These are phyloP conservation scores for Eurytoma californica DNA, from an alignment of 2,888 invertebrate species.

Conservation along the genomic window DNA sequence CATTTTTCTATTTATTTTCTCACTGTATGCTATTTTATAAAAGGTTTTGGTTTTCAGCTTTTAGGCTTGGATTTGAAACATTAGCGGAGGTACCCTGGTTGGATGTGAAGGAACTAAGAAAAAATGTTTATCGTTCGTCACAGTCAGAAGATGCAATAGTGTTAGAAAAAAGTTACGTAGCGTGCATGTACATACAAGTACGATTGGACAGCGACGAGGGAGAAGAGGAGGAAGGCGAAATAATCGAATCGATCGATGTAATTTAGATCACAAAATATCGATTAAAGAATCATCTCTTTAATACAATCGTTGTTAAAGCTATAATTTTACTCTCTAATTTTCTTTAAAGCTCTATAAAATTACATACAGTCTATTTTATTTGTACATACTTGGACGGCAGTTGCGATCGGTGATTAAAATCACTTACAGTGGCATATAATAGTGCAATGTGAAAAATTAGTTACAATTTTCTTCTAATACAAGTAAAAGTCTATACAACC, in stretches of 20 bases:
- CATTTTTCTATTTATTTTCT: no score
- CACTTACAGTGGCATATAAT: no score
- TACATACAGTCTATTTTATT: no score
- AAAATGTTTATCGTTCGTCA: not conserved
- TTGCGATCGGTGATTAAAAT: no score
- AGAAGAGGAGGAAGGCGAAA: not conserved
- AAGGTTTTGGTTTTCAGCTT: constrained; percentile 10
- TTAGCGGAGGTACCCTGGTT: constrained; percentile 28
- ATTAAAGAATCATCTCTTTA: not conserved
- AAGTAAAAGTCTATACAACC: not conserved
- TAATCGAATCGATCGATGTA: not conserved
- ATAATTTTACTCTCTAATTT: no score
- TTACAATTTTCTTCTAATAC: not conserved
- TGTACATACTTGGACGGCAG: no score
- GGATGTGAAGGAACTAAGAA: not conserved
- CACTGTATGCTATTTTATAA: not conserved
- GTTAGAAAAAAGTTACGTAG: constrained; percentile 30
- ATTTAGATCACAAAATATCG: not conserved
- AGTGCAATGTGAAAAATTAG: not conserved
- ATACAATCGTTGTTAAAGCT: not conserved
- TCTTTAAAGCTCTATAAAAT: no score
- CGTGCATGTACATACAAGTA: constrained; percentile 33
- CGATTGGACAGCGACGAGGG: not conserved
- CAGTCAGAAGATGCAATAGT: not conserved
- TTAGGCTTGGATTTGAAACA: constrained; percentile 36